phyloP scores from a whole-genome alignment of 1,140 invertebrate species.

The Apis dorsata region DNA sequence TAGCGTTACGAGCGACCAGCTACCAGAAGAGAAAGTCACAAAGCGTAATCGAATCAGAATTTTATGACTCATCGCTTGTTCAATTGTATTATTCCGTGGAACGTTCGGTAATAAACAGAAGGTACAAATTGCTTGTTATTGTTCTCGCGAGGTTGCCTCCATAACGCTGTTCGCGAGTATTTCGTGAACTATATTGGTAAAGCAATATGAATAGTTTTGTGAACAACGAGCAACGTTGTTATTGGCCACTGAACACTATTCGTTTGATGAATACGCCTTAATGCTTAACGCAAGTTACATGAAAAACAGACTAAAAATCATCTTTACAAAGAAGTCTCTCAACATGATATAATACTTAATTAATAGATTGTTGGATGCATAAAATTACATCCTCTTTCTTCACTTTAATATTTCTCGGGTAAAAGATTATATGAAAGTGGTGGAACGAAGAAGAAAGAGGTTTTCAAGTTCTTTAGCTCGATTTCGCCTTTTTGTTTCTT shows the following conservation, averaged over 20 bases:
- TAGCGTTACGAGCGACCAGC: conserved; percentile 15
- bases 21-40: conserved; percentile 35
- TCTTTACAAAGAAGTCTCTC: background rate
- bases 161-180: too few relatives aligned
- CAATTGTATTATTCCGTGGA: conserved; percentile 36
- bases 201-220: too few relatives aligned
- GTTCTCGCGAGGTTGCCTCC: background rate
- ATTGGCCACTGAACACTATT: too few relatives aligned
- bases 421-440: background rate
- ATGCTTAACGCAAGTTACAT: too few relatives aligned
- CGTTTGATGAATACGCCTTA: too few relatives aligned
- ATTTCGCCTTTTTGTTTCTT: background rate
- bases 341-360: background rate
- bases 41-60: conserved; percentile 50
- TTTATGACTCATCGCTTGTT: conserved; percentile 49
- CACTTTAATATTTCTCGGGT: background rate
- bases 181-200: too few relatives aligned
- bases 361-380: background rate
- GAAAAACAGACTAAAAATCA: too few relatives aligned
- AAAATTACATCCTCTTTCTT: background rate
- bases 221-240: too few relatives aligned
- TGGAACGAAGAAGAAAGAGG: conserved; percentile 1
- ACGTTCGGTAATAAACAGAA: conserved; percentile 40
- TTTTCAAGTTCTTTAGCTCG: conserved; percentile 13
- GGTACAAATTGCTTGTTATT: conserved; percentile 8